Evolutionary conservation across 2,888 invertebrate species (phyloP).

Genomic region (Microdon myrmicae): DNA sequence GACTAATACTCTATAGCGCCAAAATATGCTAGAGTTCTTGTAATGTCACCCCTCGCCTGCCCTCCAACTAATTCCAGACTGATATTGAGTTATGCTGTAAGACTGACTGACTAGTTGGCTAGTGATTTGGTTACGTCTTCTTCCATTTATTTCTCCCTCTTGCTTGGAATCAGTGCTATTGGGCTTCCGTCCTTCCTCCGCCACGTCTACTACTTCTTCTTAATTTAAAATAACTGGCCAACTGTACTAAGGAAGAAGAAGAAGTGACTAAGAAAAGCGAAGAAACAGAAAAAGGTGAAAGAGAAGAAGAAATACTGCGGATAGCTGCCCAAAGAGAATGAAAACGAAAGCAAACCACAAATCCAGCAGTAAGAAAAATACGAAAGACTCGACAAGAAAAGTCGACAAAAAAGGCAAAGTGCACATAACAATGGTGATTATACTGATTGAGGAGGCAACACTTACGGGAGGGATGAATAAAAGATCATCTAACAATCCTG

Average conservation of each 20-base stretch:
- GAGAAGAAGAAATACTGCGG: slow-evolving; percentile 40
- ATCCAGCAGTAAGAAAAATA: slow-evolving; percentile 11
- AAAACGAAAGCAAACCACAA: slow-evolving; percentile 30
- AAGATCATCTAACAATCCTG: slow-evolving; percentile 16
- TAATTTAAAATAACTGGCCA: slow-evolving; percentile 50
- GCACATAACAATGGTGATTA: slow-evolving; percentile 16
- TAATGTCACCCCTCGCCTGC: too few relatives aligned
- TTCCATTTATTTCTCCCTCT: slow-evolving; percentile 7
- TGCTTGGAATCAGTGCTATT: slow-evolving; percentile 6
- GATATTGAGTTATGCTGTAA: too few relatives aligned
- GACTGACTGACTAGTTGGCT: too few relatives aligned
- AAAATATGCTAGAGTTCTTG: too few relatives aligned
- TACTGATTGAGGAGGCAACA: slow-evolving; percentile 11
- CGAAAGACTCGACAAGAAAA: slow-evolving; percentile 6
- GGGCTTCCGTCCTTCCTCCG: not conserved
- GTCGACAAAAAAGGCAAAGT: slow-evolving; percentile 24
- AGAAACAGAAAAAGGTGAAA: not conserved
- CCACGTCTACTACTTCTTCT: slow-evolving; percentile 24
- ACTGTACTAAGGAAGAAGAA: slow-evolving; percentile 35
- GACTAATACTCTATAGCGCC: too few relatives aligned
- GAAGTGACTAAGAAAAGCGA: slow-evolving; percentile 26
- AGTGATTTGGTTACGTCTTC: slow-evolving; percentile 7
- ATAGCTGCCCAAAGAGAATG: slow-evolving; percentile 28
- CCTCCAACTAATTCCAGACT: too few relatives aligned
- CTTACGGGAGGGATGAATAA: slow-evolving; percentile 5